Percentiles rank a stretch among this genome's conserved stretches.
phyloP scores from a whole-genome alignment of 1,140 invertebrate genomes.

The Heliconius melpomene region DNA sequence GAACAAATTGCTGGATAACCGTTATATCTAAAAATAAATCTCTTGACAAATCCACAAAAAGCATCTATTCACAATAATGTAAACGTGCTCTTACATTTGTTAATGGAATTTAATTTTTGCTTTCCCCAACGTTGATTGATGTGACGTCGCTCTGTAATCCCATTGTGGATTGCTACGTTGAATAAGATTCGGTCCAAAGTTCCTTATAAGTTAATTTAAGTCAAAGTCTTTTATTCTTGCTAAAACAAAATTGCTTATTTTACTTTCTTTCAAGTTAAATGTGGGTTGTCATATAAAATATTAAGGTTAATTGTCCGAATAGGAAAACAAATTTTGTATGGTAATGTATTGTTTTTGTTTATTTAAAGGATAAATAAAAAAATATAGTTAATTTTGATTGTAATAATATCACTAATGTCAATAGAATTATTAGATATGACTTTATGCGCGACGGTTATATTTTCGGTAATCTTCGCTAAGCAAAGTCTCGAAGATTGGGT shows the following conservation, averaged over 20 bases:
- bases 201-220: slow-evolving; percentile 42
- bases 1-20: neutral
- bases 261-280: slow-evolving; percentile 34
- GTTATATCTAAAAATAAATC: neutral
- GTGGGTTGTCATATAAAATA: slow-evolving; percentile 24
- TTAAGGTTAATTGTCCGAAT: slow-evolving; percentile 25
- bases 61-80: slow-evolving; percentile 17
- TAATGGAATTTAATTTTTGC: slow-evolving; percentile 47
- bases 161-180: slow-evolving; percentile 35
- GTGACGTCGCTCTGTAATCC: slow-evolving; percentile 42
- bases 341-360: neutral
- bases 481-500: too few relatives aligned
- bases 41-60: neutral
- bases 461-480: too few relatives aligned
- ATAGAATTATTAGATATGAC: too few relatives aligned
- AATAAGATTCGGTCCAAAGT: slow-evolving; percentile 42
- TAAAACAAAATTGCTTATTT: slow-evolving; percentile 42
- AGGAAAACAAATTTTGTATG: neutral
- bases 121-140: slow-evolving; percentile 43
- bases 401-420: too few relatives aligned
- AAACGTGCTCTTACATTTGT: slow-evolving; percentile 35
- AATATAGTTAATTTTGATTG: too few relatives aligned
- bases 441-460: too few relatives aligned
- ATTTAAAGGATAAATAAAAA: too few relatives aligned
- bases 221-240: slow-evolving; percentile 36